Evolutionary conservation across 2,113 vertebrate genomes (phyloP), one percentile per base, ranked within the genome.

Genomic region (Trichechus manatus): DNA sequence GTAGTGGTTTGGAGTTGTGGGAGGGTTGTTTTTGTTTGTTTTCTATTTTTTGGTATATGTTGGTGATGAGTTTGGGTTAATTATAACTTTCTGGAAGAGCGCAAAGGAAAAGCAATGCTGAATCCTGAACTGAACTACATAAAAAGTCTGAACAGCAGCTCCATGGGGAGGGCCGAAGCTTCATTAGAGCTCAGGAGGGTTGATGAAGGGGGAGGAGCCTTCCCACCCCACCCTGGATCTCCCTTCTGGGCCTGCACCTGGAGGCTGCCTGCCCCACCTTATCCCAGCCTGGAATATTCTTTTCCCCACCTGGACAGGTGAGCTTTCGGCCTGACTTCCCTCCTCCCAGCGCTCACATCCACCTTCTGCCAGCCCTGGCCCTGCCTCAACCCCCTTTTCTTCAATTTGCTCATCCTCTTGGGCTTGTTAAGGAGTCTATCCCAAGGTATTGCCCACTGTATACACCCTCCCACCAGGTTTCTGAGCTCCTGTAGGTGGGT

Each of bases 401-500:
- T 84, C 44, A 29, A 50, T 31, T 39, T 93, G n/a, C 63, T 84
- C 59, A 63, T 29, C 27, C 53, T 82, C 77, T 44, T 1, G 36
- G 50, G 56, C 50, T 78, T 68, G 36, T 56, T 80, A 96, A 39
- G 53, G 56, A 80, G 44, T 53, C 50, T 64, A 82, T 83, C 70
- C 95, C 50, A 96, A 92, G 78, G 36, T 19, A 72, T 0, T 27
- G 25, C 56, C 42, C 36, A 53, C 31, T 9, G 11, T 47, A 20
- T 2, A 47, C 8, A 3, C 25, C 29, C 0, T 13, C 4, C 61
- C 66, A 70, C 64, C n/a, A 70, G 72, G 90, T 68, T 87, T 91
- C 77, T 96, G 77, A 95, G 79, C 50, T 94, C 29, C 70, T 94
- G 92, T 29, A 82, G 87, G 72, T 92, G 77, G 72, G 36, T 56